Conservation (phyloP, 2,797 vertebrate genomes). For the Mormyrus proboscirostris region DNA sequence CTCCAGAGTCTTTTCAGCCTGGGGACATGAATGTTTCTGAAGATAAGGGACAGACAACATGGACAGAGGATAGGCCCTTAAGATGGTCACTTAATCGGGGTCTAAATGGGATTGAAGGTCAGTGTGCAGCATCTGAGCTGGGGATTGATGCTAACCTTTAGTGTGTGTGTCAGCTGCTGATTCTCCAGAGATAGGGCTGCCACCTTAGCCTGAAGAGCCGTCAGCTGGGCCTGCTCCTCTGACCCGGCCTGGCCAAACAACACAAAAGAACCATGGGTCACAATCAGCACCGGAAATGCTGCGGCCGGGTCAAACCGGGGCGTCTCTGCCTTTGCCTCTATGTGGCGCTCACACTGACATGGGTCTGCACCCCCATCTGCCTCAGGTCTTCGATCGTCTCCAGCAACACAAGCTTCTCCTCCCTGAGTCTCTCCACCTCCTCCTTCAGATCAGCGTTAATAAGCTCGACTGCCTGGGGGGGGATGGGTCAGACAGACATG, state of each 20-base stretch:
- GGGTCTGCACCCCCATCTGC: conserved; percentile 56
- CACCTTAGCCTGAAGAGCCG: conserved; percentile 80
- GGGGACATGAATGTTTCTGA: conserved; percentile 56
- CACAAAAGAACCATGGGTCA: conserved; percentile 20
- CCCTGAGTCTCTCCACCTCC: conserved; percentile 61
- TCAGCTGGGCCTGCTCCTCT: conserved; percentile 72
- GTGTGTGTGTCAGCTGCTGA: conserved; percentile 79
- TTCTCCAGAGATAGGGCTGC: conserved; percentile 81
- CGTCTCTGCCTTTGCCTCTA: neutral
- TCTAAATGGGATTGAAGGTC: neutral
- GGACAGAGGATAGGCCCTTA: neutral
- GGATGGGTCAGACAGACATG: conserved; percentile 10
- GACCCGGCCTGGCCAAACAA: conserved; percentile 44
- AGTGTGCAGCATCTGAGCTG: neutral
- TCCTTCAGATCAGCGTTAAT: conserved; percentile 48
- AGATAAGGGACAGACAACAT: neutral
- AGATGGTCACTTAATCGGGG: neutral
- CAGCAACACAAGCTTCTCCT: conserved; percentile 65
- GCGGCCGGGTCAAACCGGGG: neutral
- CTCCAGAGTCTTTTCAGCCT: conserved; percentile 51
- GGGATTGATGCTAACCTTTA: conserved; percentile 63
- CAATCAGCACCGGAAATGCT: neutral
- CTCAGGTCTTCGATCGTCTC: conserved; percentile 66
- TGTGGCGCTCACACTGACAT: conserved; percentile 42
- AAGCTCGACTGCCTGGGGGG: conserved; percentile 58